Conservation (phyloP, 2,113 vertebrate genomes). For the Syngnathus floridae region DNA sequence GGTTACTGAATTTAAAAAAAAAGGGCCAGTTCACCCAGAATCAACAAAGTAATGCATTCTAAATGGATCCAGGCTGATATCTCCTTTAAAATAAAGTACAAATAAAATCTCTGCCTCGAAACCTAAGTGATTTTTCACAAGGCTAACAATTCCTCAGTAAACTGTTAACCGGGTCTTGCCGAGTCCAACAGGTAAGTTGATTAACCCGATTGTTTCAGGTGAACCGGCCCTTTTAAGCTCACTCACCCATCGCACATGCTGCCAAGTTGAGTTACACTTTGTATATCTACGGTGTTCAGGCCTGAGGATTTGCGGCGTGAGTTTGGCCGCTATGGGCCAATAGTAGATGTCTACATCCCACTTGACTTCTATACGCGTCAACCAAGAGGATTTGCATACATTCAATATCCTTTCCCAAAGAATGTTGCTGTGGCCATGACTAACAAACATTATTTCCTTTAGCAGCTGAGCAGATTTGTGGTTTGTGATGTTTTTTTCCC, state of each 20-base stretch:
- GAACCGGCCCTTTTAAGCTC: conserved; percentile 34
- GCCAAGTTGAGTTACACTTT: conserved; percentile 50
- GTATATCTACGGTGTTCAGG: conserved; percentile 81
- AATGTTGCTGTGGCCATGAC: conserved; percentile 12
- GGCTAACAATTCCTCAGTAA: not conserved
- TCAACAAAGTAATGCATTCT: not conserved
- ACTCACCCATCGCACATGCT: not conserved
- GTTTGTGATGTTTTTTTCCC: conserved; percentile 22
- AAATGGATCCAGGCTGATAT: not conserved
- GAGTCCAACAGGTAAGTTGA: not conserved
- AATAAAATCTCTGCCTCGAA: too few species aligned
- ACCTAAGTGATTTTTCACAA: too few species aligned
- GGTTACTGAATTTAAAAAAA: not conserved
- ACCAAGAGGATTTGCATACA: conserved; percentile 99
- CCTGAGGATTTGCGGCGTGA: conserved; percentile 98
- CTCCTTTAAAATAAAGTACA: too few species aligned
- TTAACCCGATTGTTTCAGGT: not conserved
- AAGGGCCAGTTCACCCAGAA: not conserved
- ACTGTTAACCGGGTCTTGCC: not conserved
- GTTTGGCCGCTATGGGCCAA: conserved; percentile 96
- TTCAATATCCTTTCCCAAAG: conserved; percentile 97
- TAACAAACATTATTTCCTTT: conserved; percentile 30
- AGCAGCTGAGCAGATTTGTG: conserved; percentile 34
- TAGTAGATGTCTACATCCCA: conserved; percentile 99
- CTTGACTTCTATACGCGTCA: conserved; percentile 98